Percentiles rank a stretch among this genome's conserved stretches.
phyloP scores from a whole-genome alignment of 2,113 vertebrate genomes.

The Petaurus breviceps region DNA sequence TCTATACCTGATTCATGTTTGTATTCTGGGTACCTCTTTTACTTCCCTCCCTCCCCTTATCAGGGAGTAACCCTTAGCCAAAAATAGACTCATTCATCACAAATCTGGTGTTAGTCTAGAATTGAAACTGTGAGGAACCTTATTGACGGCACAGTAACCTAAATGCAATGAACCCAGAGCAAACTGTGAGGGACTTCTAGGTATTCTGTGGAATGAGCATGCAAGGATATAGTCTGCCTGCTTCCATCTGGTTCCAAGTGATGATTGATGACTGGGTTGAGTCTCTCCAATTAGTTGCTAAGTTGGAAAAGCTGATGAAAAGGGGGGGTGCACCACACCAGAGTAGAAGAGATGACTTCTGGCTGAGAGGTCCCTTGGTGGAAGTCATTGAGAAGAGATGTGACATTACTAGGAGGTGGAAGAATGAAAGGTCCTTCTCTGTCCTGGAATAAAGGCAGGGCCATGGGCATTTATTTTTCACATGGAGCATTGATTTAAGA shows the following conservation, averaged over 20 bases:
- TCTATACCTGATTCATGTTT: no score
- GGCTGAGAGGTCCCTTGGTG: neutral
- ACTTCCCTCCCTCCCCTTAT: no score
- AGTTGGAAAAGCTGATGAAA: neutral
- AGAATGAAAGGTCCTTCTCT: neutral
- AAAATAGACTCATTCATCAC: no score
- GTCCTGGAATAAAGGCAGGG: no score
- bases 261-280: neutral
- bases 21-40: no score
- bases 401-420: neutral
- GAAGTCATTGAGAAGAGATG: neutral
- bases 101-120: no score
- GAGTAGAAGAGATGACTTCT: neutral
- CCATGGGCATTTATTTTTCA: neutral
- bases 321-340: neutral
- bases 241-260: neutral
- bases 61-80: no score
- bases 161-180: no score
- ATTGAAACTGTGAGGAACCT: no score
- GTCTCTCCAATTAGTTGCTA: neutral
- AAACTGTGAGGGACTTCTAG: no score
- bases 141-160: no score
- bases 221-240: neutral
- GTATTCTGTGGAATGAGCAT: neutral
- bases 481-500: neutral